phyloP scores from a whole-genome alignment of 1,140 invertebrate species.

The Anagrus nilaparvatae region DNA sequence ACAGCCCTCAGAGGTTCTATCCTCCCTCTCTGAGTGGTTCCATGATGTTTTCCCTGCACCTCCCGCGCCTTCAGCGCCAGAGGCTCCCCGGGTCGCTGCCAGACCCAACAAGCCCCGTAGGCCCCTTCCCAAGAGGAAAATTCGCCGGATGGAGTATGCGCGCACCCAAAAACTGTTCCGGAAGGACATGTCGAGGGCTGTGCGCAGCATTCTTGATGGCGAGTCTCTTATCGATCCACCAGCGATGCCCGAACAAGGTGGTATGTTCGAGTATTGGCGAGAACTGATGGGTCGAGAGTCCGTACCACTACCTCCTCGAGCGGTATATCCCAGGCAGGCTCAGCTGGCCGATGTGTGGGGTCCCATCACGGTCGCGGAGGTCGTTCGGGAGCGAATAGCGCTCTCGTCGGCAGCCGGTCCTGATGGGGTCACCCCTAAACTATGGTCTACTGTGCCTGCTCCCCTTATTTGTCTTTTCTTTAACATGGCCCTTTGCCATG shows the following conservation, averaged over 20 bases:
- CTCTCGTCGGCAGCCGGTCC: constrained; percentile 9
- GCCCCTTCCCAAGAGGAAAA: neutral
- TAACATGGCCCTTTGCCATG: constrained; percentile 6
- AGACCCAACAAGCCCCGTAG: neutral
- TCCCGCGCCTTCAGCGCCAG: no score
- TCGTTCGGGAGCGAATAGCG: neutral
- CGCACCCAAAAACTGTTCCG: neutral
- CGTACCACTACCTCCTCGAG: neutral
- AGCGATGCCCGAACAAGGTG: no score
- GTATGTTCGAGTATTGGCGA: no score
- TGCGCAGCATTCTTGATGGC: neutral
- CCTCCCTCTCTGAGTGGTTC: no score
- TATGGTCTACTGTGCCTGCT: constrained; percentile 4
- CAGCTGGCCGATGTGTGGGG: constrained; percentile 3
- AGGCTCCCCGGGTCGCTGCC: no score
- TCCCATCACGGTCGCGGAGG: neutral
- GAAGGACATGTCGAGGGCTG: no score
- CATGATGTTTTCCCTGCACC: no score
- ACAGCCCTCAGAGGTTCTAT: no score
- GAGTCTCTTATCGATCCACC: no score
- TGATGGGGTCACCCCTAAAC: constrained; percentile 5
- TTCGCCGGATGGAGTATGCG: neutral
- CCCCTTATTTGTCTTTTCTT: neutral
- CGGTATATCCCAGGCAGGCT: no score
- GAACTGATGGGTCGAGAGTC: no score